A percentile compares a stretch with the other conserved stretches of the same genome.
These are phyloP conservation scores for Drosophila gaucha DNA, from an alignment of 2,888 invertebrate species.

Conservation along the genomic window DNA sequence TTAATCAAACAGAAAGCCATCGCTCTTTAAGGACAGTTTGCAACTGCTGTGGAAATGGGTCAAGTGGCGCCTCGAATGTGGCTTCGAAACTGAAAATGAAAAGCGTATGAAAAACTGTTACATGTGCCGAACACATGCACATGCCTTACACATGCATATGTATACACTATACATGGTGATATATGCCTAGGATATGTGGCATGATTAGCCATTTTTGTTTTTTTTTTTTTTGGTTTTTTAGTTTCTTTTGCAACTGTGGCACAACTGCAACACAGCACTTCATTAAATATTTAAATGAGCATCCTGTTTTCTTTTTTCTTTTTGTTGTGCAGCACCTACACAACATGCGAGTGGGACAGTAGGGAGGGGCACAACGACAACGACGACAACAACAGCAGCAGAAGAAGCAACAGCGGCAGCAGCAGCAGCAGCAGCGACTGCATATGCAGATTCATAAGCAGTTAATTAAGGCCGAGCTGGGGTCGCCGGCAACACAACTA, in stretches of 20 bases:
- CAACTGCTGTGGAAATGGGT: conserved; percentile 56
- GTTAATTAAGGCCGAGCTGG: conserved; percentile 76
- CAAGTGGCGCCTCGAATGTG: conserved; percentile 50
- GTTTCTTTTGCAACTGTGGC: conserved; percentile 35
- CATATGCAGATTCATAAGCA: conserved; percentile 80
- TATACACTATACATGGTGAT: background rate
- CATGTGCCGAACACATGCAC: conserved; percentile 44
- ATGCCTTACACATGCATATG: background rate
- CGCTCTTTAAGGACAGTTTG: conserved; percentile 32
- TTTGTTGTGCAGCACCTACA: conserved; percentile 67
- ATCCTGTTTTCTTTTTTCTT: conserved; percentile 66
- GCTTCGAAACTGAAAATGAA: conserved; percentile 50
- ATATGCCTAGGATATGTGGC: conserved; percentile 38
- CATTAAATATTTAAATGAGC: conserved; percentile 81
- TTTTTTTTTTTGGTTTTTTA: background rate
- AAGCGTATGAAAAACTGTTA: conserved; percentile 69
- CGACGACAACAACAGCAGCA: conserved; percentile 15
- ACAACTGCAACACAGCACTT: conserved; percentile 73
- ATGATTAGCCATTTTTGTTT: conserved; percentile 61
- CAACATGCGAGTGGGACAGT: conserved; percentile 28
- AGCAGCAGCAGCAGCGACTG: conserved; percentile 43
- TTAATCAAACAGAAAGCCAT: conserved; percentile 43
- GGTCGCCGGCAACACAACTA: conserved; percentile 59
- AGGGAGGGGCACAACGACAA: conserved; percentile 23
- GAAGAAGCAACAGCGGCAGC: conserved; percentile 14